Evolutionary conservation across 2,888 invertebrate genomes (phyloP), one percentile per base, ranked within the genome.

Genomic region (Drosophila prostipennis): DNA sequence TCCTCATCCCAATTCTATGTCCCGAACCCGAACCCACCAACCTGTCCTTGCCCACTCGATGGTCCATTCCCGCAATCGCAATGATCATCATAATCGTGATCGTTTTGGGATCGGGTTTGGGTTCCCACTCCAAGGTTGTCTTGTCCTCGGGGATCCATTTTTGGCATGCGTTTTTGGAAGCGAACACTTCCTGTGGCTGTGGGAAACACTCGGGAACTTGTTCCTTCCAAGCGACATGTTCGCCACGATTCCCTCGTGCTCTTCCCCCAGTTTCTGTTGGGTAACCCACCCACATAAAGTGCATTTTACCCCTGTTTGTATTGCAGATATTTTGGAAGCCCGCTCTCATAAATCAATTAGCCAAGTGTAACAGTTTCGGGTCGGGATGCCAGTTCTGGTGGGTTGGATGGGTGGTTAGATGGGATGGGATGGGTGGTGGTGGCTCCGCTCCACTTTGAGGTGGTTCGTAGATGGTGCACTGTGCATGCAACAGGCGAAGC

Each of bases 1-100:
- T 26, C 26, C 26, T 26, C 26, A 26, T 53, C 63, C 61, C 57
- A 53, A 53, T 53, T 6, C 34, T 5, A 34, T 34, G 4, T 29
- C n/a, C 10, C 37, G 8, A 8, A 19, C n/a, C 42, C 40, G 56
- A 16, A 42, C 34, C 34, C 43, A 39, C 37, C 48, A 34, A 45
- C 57, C 51, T 57, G 68, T 43, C 68, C 32, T 46, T 29, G 55
- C 29, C 36, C 36, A 37, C 53, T 58, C 52, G 32, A 34, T 34
- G 48, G 32, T 34, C 48, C 52, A 68, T 63, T 64, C 71, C 76
- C 79, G 65, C 74, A 81, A 81, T 84, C 80, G 78, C 67, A 80
- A 79, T 74, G 83, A 82, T 83, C 82, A 78, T 82, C 86, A 82
- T 82, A 82, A 82, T 82, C 82, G 87, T 82, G 82, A 86, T 82